Evolutionary conservation across 2,113 vertebrate genomes (phyloP).

Genomic region (Polyodon spathula): DNA sequence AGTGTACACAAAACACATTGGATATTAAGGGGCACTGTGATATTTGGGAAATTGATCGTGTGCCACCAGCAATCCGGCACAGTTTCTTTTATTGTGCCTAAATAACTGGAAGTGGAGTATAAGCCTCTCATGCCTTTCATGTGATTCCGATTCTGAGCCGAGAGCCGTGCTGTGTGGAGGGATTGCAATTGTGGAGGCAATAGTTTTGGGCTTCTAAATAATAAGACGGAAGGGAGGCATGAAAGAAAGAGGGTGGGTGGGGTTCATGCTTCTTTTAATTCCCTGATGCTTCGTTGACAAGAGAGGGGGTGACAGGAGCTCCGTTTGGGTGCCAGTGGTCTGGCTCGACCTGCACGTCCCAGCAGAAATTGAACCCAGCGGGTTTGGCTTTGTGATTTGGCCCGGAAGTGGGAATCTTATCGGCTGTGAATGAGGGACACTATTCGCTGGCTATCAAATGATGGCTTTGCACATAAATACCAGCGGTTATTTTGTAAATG

Average conservation of each 20-base stretch:
- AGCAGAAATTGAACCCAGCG: not conserved
- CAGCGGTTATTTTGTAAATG: no score
- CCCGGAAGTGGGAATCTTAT: no score
- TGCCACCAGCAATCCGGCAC: not conserved
- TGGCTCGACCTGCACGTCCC: not conserved
- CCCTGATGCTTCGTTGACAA: not conserved
- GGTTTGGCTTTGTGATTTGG: not conserved
- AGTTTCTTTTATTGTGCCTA: not conserved
- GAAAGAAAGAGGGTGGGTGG: not conserved
- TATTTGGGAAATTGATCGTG: not conserved
- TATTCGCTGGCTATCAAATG: no score
- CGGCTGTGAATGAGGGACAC: no score
- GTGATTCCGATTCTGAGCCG: not conserved
- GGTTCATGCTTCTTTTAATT: not conserved
- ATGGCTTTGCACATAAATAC: no score
- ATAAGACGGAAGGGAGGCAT: not conserved
- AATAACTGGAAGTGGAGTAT: not conserved
- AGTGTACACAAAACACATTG: not conserved
- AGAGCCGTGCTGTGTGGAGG: not conserved
- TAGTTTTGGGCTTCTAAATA: not conserved
- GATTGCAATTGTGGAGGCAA: not conserved
- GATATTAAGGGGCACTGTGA: not conserved
- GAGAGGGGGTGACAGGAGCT: not conserved
- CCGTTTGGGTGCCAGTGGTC: not conserved
- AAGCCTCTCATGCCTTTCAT: not conserved